Evolutionary conservation across 2,113 vertebrate genomes (phyloP), one percentile per base, ranked within the genome.

Genomic region (Crotalus viridis): DNA sequence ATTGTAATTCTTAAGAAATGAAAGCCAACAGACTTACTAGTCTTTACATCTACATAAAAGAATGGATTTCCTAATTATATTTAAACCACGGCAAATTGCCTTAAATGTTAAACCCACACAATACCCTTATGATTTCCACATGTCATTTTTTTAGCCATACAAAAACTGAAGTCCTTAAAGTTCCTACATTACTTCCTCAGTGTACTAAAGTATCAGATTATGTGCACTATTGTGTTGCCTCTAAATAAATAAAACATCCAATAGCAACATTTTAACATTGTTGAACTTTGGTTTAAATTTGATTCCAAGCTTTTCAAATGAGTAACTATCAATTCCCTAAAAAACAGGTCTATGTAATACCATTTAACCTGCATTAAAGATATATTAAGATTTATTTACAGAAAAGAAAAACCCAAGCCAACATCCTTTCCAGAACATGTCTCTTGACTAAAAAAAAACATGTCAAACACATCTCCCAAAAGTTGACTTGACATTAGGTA

Each of bases 11-110:
- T 94, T 93, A 93, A 94, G 74, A 90, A 81, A 91, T 33, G 56
- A 96, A 95, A 95, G 95, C 90, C 94, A 91, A 90, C 57, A 91
- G 21, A 93, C 86, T 93, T 93, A 92, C 57, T 24, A 93, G 48
- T 93, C 91, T 91, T 96, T 91, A 91, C 85, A 92, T 91, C 89
- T 89, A 94, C 59, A 95, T 64, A 95, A 94, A 15, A 88, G 93
- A 90, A 91, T 91, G 3, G 52, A 69, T 94, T 95, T 95, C 93
- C 87, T 94, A 90, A 55, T n/a, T 93, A 55, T 86, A 95, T 64
- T 93, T 64, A 93, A 95, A 95, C 69, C 94, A 96, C 91, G 92
- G 88, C 21, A 95, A 95, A 89, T 89, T 89, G 94, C 55, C 15
- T 89, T 91, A 87, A 10, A 85, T 90, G 89, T 2, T 92, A 57